Base-by-base conservation (phyloP, 2,888 invertebrate genomes). In the Melieria crassipennis region DNA sequence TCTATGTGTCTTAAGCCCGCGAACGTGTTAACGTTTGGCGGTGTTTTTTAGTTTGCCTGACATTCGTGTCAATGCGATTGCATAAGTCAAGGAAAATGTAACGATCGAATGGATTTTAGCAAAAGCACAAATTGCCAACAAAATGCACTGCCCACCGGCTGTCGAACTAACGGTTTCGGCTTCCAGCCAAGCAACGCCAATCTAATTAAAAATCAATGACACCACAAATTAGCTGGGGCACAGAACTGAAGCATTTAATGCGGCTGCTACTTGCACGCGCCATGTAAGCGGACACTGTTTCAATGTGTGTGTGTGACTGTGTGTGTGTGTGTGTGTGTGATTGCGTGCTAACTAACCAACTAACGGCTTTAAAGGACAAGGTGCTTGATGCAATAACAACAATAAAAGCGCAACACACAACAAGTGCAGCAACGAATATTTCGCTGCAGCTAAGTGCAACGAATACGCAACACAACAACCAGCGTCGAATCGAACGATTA, bases 1-100 rank as follows among this genome's bases (percentile, higher is more conserved):
- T 30, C 30, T 30, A 30, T 30, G 3, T 30, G 30, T 30, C 2
- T 30, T 30, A 30, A 30, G 16, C 16, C 16, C 16, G 16, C 30
- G 30, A 30, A 30, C 30, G 30, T 30, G 30, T 30, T 30, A 30
- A 30, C 30, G 30, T 30, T 30, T 30, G 30, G 30, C 30, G 2
- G 3, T 30, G 30, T 2, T 30, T 30, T 30, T 30, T 30, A 30
- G 11, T 58, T 58, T 30, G 10, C 11, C n/a, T 42, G 42, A 11
- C 58, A 5, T 58, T 42, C 7, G 30, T 67, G 60, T 58, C 45
- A 67, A 66, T 48, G 66, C 66, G 52, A 67, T 61, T 43, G 16
- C 60, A 67, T 67, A 67, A 67, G 67, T 67, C 67, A 67, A 67
- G 67, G 67, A 67, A 60, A 61, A 60, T 67, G 67, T 67, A 67